A percentile compares a stretch with the other conserved stretches of the same genome.
These are phyloP conservation scores for Rhagologus leucostigma DNA, from an alignment of 2,113 vertebrate species.

Conservation along the genomic window DNA sequence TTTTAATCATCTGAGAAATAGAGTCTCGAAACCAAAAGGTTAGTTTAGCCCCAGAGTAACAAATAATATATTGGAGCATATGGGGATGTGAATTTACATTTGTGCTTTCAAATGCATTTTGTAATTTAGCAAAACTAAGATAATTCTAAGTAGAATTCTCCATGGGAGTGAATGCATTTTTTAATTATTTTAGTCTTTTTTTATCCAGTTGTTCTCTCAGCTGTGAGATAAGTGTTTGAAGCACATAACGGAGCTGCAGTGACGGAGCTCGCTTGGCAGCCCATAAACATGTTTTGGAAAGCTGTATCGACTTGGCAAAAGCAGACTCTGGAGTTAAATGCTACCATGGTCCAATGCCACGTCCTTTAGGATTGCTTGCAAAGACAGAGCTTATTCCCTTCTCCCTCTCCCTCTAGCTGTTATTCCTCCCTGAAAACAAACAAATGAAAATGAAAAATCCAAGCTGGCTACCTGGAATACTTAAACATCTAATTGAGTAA, in stretches of 20 bases:
- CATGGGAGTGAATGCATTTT: neutral
- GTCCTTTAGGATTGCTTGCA: neutral
- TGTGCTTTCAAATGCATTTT: neutral
- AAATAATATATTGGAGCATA: neutral
- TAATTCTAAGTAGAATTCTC: neutral
- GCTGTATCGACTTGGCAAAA: neutral
- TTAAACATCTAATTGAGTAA: neutral
- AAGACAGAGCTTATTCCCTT: neutral
- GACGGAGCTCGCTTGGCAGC: neutral
- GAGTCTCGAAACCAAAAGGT: neutral
- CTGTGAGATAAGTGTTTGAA: neutral
- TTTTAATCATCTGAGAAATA: constrained; percentile 23
- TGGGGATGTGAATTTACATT: neutral
- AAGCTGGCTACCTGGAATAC: neutral
- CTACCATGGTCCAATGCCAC: neutral
- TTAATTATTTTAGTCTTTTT: neutral
- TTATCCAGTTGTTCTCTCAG: neutral
- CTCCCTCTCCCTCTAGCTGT: neutral
- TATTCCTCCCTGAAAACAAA: neutral
- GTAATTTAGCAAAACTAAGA: neutral
- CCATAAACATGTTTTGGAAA: neutral
- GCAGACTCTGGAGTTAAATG: neutral
- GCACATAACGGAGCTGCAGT: neutral
- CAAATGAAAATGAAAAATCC: neutral
- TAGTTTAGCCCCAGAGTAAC: neutral